Evolutionary conservation across 2,797 vertebrate species (phyloP).

Genomic region (Acomys russatus): DNA sequence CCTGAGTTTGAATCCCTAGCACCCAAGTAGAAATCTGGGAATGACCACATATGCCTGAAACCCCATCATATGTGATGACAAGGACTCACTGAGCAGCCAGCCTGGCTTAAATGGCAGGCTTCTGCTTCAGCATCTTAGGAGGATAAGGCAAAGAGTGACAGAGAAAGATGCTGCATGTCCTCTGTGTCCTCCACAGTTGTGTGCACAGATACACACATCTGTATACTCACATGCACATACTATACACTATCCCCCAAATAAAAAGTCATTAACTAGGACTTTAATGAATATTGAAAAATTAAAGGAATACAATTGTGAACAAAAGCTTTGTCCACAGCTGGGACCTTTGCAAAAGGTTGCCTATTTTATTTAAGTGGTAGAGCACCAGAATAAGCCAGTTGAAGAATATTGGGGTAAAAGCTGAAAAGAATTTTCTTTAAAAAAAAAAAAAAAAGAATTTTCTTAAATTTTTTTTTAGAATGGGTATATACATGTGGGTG

Average conservation of each 20-base stretch:
- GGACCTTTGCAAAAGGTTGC: constrained; percentile 38
- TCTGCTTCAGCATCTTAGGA: background rate
- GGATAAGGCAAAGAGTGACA: background rate
- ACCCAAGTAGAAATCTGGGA: background rate
- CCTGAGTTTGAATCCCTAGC: background rate
- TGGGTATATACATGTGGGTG: background rate
- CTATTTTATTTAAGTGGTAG: background rate
- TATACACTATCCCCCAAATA: background rate
- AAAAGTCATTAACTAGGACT: background rate
- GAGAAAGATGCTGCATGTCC: background rate
- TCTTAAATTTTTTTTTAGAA: background rate
- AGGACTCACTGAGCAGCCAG: background rate
- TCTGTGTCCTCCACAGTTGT: background rate
- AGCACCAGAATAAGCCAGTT: background rate
- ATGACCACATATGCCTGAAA: background rate
- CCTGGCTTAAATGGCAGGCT: background rate
- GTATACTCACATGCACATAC: background rate
- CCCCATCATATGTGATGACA: background rate
- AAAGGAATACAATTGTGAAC: constrained; percentile 50
- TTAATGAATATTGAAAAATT: constrained; percentile 63
- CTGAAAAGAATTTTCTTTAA: background rate
- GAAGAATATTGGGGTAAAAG: background rate
- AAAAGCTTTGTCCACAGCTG: constrained; percentile 29
- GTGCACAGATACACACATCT: background rate
- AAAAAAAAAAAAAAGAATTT: background rate